A percentile compares a stretch with the other conserved stretches of the same genome.
Evolutionary conservation across 2,113 vertebrate species (phyloP).

Genomic region (Grus americana): DNA sequence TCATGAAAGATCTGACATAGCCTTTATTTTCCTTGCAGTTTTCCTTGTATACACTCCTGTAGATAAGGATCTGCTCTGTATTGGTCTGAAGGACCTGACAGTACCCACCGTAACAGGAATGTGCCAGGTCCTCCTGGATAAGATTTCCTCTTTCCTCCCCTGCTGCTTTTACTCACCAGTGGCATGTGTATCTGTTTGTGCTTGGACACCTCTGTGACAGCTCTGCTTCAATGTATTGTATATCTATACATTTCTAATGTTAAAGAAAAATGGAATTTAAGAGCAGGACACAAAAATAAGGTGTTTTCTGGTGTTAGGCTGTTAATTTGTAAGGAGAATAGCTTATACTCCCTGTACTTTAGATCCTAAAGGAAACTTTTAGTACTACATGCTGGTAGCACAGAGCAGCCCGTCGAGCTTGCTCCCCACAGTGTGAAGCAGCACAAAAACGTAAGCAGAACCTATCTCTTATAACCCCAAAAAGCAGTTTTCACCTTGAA

Average conservation of each 20-base stretch:
- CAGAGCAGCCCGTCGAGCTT: neutral
- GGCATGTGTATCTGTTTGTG: neutral
- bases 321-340: neutral
- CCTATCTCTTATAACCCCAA: neutral
- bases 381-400: neutral
- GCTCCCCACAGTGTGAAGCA: neutral
- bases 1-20: neutral
- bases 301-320: neutral
- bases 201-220: neutral
- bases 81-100: neutral
- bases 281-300: neutral
- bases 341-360: neutral
- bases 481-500: neutral
- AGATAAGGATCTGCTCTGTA: neutral
- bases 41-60: neutral
- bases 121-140: neutral
- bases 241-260: neutral
- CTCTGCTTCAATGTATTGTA: neutral
- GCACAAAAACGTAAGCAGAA: neutral
- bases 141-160: neutral
- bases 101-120: neutral
- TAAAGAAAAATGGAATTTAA: neutral
- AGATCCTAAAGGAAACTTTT: neutral
- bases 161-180: neutral
- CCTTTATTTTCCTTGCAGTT: neutral